Evolutionary conservation across 2,888 invertebrate genomes (phyloP).

Genomic region (Teinopalpus imperialis): DNA sequence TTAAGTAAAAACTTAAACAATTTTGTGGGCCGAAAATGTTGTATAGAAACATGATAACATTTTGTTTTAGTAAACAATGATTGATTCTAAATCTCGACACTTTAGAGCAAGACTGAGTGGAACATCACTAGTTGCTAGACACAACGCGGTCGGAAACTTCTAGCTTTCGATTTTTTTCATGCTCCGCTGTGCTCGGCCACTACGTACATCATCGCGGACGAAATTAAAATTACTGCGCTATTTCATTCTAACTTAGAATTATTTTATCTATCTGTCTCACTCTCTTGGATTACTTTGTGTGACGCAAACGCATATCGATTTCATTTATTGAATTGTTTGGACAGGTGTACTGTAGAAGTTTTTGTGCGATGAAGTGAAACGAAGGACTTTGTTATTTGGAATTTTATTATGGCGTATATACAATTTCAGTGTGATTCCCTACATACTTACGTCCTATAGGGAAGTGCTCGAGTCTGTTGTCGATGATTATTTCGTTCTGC

Average conservation of each 20-base stretch:
- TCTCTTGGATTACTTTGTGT: background rate
- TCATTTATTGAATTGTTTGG: conserved; percentile 1
- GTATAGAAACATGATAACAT: no score
- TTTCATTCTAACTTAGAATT: conserved; percentile 8
- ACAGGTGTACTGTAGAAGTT: background rate
- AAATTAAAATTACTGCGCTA: conserved; percentile 15
- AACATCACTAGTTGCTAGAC: conserved; percentile 1
- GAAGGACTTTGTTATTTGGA: no score
- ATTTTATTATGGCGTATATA: no score
- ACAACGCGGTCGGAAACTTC: conserved; percentile 1
- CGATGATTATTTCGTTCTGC: no score
- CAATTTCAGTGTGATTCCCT: no score
- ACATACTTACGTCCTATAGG: no score
- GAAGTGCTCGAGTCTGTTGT: no score
- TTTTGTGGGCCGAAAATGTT: no score
- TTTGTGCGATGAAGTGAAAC: background rate
- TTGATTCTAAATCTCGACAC: no score
- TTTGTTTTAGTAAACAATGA: no score
- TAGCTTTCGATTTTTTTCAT: conserved; percentile 23
- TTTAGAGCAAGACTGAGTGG: background rate
- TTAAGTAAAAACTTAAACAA: no score
- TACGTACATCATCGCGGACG: conserved; percentile 8
- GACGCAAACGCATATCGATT: conserved; percentile 9
- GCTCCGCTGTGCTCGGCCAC: conserved; percentile 15
- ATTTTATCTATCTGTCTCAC: background rate